A percentile compares a stretch with the other conserved stretches of the same genome.
Conservation (phyloP, 2,113 vertebrate species). For the Microtus montanus region DNA sequence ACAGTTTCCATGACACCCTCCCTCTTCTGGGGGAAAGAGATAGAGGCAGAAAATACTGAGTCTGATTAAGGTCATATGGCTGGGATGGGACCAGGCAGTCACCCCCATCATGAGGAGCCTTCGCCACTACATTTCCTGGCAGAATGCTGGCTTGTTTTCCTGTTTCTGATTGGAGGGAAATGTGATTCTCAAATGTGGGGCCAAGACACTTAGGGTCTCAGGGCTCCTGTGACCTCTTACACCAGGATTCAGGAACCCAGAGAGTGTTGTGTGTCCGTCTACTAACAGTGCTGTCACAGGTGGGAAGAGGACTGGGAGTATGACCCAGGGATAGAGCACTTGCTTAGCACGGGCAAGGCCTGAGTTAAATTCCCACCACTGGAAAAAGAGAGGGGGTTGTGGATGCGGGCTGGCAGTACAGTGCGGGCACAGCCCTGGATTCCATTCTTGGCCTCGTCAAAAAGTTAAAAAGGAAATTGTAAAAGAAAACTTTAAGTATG, state of each 20-base stretch:
- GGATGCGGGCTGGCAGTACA: too few species aligned
- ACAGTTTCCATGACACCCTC: fast-evolving
- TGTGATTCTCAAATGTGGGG: background rate
- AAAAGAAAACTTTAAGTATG: background rate
- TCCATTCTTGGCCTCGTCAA: too few species aligned
- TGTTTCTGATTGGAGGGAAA: background rate
- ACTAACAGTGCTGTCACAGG: background rate
- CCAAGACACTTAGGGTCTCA: background rate
- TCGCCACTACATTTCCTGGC: background rate
- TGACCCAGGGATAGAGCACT: background rate
- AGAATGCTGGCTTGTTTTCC: too few species aligned
- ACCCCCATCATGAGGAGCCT: fast-evolving
- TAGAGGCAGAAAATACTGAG: fast-evolving
- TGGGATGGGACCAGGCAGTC: background rate
- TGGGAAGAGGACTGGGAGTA: background rate
- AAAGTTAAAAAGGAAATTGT: background rate
- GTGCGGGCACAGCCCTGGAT: background rate
- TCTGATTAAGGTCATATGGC: background rate
- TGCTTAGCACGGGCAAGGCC: too few species aligned
- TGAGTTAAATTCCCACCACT: background rate
- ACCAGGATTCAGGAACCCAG: background rate
- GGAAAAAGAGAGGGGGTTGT: background rate
- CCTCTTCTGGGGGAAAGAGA: too few species aligned
- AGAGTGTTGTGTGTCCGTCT: background rate
- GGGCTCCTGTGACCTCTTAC: fast-evolving